Percentiles rank a stretch among this genome's conserved stretches.
phyloP scores from a whole-genome alignment of 2,797 vertebrate genomes.

The Carduelis carduelis region DNA sequence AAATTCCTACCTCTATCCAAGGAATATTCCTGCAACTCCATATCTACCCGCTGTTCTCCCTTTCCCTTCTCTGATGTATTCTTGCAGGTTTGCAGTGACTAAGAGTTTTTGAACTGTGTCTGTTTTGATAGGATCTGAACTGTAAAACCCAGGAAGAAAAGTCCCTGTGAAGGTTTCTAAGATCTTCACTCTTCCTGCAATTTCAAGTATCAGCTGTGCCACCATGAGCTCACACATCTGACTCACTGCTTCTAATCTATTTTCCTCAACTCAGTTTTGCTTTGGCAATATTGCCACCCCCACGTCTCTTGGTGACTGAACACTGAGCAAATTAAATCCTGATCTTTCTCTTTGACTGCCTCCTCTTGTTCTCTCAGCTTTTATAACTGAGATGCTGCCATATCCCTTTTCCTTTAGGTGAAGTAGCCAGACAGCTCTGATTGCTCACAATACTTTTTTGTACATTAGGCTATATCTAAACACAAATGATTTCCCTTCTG shows the following conservation, averaged over 20 bases:
- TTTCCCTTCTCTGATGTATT: not conserved
- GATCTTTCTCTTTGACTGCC: not conserved
- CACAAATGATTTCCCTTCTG: not conserved
- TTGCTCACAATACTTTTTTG: not conserved
- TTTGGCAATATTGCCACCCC: constrained; percentile 47
- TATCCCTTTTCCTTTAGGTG: not conserved
- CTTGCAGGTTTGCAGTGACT: not conserved
- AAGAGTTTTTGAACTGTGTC: not conserved
- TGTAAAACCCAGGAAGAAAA: not conserved
- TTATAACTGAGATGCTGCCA: not conserved
- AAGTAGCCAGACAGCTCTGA: not conserved
- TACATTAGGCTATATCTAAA: not conserved
- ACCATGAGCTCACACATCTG: constrained; percentile 32
- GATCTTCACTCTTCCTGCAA: not conserved
- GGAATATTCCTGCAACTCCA: not conserved
- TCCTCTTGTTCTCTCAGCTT: not conserved
- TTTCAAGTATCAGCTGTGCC: constrained; percentile 16
- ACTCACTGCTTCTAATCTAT: constrained; percentile 16
- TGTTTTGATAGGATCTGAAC: not conserved
- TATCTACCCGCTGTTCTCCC: not conserved
- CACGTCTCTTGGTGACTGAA: constrained; percentile 8
- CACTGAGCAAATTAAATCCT: constrained; percentile 23
- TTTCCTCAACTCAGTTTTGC: constrained; percentile 26
- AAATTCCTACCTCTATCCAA: not conserved
- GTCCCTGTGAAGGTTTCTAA: not conserved